Conservation (phyloP, 2,113 vertebrate genomes). For the Pimephales promelas region DNA sequence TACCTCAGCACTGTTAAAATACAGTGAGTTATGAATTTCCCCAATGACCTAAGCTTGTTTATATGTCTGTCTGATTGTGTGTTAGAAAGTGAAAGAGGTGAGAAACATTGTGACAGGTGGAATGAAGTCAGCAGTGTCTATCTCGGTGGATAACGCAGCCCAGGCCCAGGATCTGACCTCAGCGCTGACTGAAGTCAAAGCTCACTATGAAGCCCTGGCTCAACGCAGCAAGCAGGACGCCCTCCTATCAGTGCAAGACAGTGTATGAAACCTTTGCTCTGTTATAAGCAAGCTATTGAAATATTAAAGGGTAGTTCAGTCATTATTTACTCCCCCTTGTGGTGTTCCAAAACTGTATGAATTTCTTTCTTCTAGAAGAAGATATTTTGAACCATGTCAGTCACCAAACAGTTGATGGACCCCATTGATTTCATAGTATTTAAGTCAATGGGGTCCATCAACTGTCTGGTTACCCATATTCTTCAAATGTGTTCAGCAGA, state of each 20-base stretch:
- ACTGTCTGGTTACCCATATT: no score
- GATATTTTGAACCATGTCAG: no score
- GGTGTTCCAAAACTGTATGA: no score
- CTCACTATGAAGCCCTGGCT: slow-evolving; percentile 68
- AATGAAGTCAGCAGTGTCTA: slow-evolving; percentile 69
- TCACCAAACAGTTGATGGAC: no score
- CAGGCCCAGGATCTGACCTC: slow-evolving; percentile 67
- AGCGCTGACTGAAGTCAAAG: slow-evolving; percentile 64
- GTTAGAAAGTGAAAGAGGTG: slow-evolving; percentile 71
- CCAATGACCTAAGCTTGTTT: neutral
- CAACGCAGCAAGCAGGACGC: slow-evolving; percentile 69
- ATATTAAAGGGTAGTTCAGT: neutral
- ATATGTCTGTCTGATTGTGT: slow-evolving; percentile 29
- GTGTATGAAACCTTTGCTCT: slow-evolving; percentile 53
- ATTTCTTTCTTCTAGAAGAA: no score
- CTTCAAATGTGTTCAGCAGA: no score
- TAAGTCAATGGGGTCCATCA: no score
- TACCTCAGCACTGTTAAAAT: neutral
- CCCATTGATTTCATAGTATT: no score
- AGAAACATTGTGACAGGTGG: slow-evolving; percentile 65
- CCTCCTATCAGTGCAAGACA: slow-evolving; percentile 66
- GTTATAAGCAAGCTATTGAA: neutral
- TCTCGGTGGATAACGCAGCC: slow-evolving; percentile 67
- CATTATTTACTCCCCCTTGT: no score
- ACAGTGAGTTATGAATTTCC: neutral